phyloP scores from a whole-genome alignment of 92 coral and sea anemone species.

The Muricea muricata region DNA sequence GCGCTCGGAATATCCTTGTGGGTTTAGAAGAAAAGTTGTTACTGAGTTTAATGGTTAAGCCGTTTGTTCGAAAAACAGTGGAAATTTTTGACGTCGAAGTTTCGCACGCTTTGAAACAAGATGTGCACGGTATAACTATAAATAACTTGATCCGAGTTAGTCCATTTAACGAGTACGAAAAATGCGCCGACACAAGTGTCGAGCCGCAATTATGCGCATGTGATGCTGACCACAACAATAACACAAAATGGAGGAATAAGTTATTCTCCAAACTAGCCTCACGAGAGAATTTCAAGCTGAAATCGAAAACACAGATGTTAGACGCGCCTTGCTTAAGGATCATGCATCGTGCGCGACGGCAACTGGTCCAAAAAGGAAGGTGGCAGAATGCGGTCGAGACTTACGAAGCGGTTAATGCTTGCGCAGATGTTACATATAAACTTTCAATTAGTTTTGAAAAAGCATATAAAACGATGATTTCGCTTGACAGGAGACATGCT shows the following conservation, averaged over 20 bases:
- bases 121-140: conserved; percentile 63
- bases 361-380: neutral
- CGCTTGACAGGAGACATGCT: conserved; percentile 64
- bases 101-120: conserved; percentile 59
- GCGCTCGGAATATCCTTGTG: conserved; percentile 72
- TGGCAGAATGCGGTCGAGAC: neutral
- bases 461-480: conserved; percentile 53
- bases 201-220: conserved; percentile 89
- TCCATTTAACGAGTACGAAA: conserved; percentile 75
- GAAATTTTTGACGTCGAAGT: conserved; percentile 88
- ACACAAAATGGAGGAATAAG: neutral
- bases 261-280: neutral
- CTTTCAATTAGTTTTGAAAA: neutral
- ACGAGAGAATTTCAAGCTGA: neutral
- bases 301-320: neutral
- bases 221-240: neutral
- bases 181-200: conserved; percentile 80
- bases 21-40: conserved; percentile 53
- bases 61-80: conserved; percentile 56
- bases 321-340: conserved; percentile 35
- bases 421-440: conserved; percentile 16
- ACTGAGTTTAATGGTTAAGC: conserved; percentile 54
- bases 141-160: conserved; percentile 75
- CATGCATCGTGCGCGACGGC: neutral
- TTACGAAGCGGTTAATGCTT: neutral